Base-by-base conservation (phyloP, 1,140 invertebrate genomes). In the Drosophila kohkoa region DNA sequence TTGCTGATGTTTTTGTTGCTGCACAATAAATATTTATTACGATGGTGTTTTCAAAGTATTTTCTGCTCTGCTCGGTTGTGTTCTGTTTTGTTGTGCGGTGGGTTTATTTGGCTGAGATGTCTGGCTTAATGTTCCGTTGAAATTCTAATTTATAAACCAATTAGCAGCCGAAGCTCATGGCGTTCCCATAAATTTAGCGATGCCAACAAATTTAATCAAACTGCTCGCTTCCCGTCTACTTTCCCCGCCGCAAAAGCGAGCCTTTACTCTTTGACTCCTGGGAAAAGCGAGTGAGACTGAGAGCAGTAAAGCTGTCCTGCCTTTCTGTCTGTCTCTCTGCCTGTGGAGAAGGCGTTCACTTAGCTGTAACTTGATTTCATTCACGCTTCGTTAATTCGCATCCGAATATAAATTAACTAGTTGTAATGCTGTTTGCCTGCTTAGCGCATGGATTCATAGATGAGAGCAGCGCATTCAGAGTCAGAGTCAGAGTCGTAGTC, bases 91-190 rank as follows among this genome's bases (percentile, higher is more conserved):
- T 38, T 16, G 32, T 55, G 51, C 25, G 51, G 51, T 54, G 30
- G 68, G 58, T 68, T 79, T 77, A 73, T 77, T 77, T 79, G 77
- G 77, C 57, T 77, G 77, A 77, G 75, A 79, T 79, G 77, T 59
- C 75, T 77, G 77, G 71, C 75, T 80, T 80, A 80, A 80, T 78
- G 75, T 78, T 75, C 48, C 78, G 78, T 78, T 78, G 75, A 80
- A 80, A 80, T 75, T 78, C 78, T 80, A 80, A 80, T 80, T 80
- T 78, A 80, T 80, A 80, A 80, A 80, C 75, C 78, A 80, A 80
- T 80, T 80, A 80, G 78, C 78, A 80, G 65, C 30, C 78, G 63
- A 78, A 80, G 76, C 78, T 78, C 75, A 78, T 70, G 71, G 62
- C 45, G 46, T 49, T 66, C 16, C 71, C 78, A 80, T 80, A 80